Base-by-base conservation (phyloP, 2,888 invertebrate genomes). In the Pristionchus entomophagus region DNA sequence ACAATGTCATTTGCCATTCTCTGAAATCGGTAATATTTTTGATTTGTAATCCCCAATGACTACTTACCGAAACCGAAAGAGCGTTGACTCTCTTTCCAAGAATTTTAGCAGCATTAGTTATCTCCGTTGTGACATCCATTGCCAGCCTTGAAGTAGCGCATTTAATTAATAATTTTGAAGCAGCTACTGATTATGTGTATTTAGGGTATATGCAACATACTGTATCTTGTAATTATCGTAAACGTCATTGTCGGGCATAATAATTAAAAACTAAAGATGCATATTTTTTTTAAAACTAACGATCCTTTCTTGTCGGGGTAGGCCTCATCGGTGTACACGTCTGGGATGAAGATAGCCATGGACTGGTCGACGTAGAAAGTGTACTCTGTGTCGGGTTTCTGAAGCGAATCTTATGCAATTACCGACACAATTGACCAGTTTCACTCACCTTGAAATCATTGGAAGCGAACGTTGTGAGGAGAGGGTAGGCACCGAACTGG, bases 311-410 rank as follows among this genome's bases (percentile, higher is more conserved):
- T 19, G 10, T 41, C 12, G 14, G 41, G 26, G 38, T 73, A 73
- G 2, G 22, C 41, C 10, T 10, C 73, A 12, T 41, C 41, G 26
- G 8, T n/a, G 14, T 73, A 80, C 19, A 19, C 51, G 2, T 10
- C 14, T 5, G 51, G 29, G 32, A 51, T 19, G 32, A 80, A 49
- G 22, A 89, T 87, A 14, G 90, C 89, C 8, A 90, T 86, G n/a
- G 91, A 89, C 85, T 92, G 92, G 85, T 92, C 92, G 59, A 92
- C 69, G 53, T 88, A 88, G 62, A 91, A 87, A 3, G 51, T 22
- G 5, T 49, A 80, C 19, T 49, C n/a, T 0, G 78, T 80, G 19
- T 80, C 78, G 19, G 78, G 78, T 4, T 51, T 19, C 78, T 73
- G n/a, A 5, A 45, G 89, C 87, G 82, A 88, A 91, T 38, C 6